Conservation (phyloP, 2,888 invertebrate species). For the Unio pictorum region DNA sequence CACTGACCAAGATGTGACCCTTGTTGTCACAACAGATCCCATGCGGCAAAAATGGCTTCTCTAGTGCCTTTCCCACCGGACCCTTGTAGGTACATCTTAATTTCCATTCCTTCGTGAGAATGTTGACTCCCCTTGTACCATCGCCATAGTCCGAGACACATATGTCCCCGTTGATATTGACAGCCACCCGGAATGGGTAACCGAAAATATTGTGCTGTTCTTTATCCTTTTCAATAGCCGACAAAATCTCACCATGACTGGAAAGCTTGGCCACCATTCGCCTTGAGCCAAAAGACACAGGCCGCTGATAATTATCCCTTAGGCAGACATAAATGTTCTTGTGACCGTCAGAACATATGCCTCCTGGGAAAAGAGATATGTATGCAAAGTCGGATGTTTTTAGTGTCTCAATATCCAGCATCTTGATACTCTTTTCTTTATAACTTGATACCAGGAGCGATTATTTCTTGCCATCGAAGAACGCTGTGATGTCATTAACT, state of each 20-base stretch:
- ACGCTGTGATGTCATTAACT: conserved; percentile 29
- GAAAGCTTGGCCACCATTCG: conserved; percentile 38
- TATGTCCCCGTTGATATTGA: conserved; percentile 33
- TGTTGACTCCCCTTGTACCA: conserved; percentile 32
- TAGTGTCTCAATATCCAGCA: conserved; percentile 31
- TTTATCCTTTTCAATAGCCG: conserved; percentile 33
- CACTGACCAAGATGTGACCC: conserved; percentile 37
- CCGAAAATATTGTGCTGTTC: conserved; percentile 36
- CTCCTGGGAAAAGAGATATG: conserved; percentile 33
- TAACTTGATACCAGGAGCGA: conserved; percentile 34
- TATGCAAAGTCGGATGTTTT: conserved; percentile 37
- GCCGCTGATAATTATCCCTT: conserved; percentile 32
- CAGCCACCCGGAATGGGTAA: conserved; percentile 36
- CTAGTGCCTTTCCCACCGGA: conserved; percentile 17
- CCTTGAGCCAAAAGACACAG: conserved; percentile 23
- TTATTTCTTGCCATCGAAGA: conserved; percentile 24
- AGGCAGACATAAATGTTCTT: conserved; percentile 38
- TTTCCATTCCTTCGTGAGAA: conserved; percentile 27
- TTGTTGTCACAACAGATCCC: conserved; percentile 37
- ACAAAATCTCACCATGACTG: conserved; percentile 31
- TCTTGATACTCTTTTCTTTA: conserved; percentile 37
- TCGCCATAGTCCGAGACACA: conserved; percentile 39
- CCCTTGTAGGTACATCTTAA: conserved; percentile 30
- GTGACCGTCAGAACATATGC: conserved; percentile 26
- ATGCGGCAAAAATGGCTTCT: conserved; percentile 40